Percentiles rank a stretch among this genome's conserved stretches.
Evolutionary conservation across 2,113 vertebrate species (phyloP).

Genomic region (Phocoena phocoena): DNA sequence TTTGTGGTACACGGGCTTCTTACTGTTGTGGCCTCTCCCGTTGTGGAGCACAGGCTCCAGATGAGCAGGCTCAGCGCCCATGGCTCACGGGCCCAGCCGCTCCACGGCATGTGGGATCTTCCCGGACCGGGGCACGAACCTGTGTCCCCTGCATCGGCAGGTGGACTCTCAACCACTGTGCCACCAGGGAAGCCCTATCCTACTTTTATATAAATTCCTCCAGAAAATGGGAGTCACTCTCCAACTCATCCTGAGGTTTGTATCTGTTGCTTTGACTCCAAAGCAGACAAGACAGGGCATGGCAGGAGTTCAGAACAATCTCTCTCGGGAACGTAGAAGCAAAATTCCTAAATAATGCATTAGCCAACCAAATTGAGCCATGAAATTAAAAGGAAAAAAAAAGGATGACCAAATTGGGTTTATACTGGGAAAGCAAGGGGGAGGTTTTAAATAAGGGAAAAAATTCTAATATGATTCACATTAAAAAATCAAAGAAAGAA

Average conservation of each 20-base stretch:
- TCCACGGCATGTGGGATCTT: too few relatives aligned
- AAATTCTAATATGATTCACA: background rate
- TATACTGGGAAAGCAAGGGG: background rate
- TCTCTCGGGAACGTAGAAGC: background rate
- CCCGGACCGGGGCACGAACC: too few relatives aligned
- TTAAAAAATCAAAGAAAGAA: constrained; percentile 24
- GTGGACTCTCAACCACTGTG: too few relatives aligned
- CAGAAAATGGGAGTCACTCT: background rate
- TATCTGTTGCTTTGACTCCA: background rate
- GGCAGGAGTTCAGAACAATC: background rate
- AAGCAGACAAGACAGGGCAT: background rate
- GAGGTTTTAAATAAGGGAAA: background rate
- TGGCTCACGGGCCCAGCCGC: too few relatives aligned
- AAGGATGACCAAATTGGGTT: background rate
- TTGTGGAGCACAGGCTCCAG: too few relatives aligned
- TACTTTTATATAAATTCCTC: constrained; percentile 16
- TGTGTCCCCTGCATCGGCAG: too few relatives aligned
- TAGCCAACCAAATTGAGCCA: background rate
- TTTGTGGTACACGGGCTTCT: too few relatives aligned
- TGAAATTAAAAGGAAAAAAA: background rate
- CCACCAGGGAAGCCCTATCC: background rate
- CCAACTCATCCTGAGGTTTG: background rate
- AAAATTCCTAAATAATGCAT: background rate
- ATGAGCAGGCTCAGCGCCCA: too few relatives aligned
- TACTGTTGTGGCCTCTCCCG: too few relatives aligned